Conservation (phyloP, 2,797 vertebrate genomes). For the Halcyon chelicuti region DNA sequence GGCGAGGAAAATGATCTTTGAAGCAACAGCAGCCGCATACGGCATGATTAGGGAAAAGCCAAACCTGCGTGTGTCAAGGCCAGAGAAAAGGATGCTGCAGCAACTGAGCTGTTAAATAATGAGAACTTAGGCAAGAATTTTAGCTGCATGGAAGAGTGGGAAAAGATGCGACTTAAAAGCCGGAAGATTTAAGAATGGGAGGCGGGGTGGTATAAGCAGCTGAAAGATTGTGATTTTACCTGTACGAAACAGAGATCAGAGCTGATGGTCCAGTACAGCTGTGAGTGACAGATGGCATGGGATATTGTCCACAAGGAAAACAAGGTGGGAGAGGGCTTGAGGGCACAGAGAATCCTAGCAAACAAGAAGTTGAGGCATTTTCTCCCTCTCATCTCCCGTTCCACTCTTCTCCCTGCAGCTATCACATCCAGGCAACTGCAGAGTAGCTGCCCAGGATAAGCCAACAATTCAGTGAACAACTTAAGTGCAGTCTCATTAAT, state of each 20-base stretch:
- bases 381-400: not conserved
- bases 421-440: not conserved
- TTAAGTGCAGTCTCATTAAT: not conserved
- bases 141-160: not conserved
- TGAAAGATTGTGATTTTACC: not conserved
- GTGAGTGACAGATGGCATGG: not conserved
- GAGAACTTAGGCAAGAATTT: not conserved
- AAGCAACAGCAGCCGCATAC: not conserved
- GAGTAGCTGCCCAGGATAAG: not conserved
- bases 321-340: not conserved
- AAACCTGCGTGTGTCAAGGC: not conserved
- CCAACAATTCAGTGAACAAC: not conserved
- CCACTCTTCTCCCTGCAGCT: not conserved
- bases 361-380: not conserved
- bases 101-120: not conserved
- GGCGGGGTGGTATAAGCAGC: not conserved
- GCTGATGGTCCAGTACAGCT: accelerated
- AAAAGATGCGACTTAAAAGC: not conserved
- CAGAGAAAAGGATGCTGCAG: not conserved
- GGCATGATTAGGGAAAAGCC: conserved; percentile 3
- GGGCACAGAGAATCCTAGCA: not conserved
- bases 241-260: not conserved
- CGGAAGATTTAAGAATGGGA: not conserved
- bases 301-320: not conserved
- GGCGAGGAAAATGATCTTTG: conserved; percentile 49